These are phyloP conservation scores for Drosophila albomicans DNA, from an alignment of 1,140 invertebrate genomes.

Conservation along the genomic window DNA sequence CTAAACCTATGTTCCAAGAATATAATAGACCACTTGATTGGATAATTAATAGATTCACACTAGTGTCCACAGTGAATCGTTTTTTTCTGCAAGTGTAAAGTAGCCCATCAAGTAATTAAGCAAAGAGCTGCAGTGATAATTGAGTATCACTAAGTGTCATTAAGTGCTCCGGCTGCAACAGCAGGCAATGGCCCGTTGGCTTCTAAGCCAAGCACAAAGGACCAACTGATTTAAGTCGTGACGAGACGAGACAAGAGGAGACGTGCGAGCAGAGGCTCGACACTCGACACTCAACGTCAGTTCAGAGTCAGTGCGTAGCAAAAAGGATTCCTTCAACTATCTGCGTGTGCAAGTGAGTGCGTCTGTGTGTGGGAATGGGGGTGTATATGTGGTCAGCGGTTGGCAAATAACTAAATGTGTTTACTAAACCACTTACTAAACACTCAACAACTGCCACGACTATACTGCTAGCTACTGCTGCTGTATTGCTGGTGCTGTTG, in stretches of 20 bases:
- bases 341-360: conserved; percentile 19
- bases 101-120: conserved; percentile 67
- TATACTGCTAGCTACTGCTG: conserved; percentile 8
- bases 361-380: conserved; percentile 36
- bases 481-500: conserved; percentile 9
- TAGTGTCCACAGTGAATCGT: background rate
- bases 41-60: background rate
- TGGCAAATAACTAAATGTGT: conserved; percentile 82
- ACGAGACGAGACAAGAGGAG: background rate
- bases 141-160: conserved; percentile 81
- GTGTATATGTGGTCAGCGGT: conserved; percentile 57
- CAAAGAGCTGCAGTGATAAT: conserved; percentile 73
- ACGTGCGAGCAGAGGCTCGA: conserved; percentile 1
- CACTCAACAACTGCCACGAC: conserved; percentile 73
- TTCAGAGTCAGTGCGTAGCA: conserved; percentile 30
- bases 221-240: background rate
- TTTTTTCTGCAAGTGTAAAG: conserved; percentile 36
- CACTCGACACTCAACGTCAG: conserved; percentile 12
- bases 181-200: conserved; percentile 23
- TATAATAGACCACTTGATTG: background rate
- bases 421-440: conserved; percentile 84
- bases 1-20: background rate
- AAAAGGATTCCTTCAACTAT: conserved; percentile 39
- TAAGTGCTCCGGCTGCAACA: conserved; percentile 59
- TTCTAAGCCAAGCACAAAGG: conserved; percentile 44